Evolutionary conservation across 2,113 vertebrate genomes (phyloP), one percentile per base, ranked within the genome.

Genomic region (Xiphophorus maculatus): DNA sequence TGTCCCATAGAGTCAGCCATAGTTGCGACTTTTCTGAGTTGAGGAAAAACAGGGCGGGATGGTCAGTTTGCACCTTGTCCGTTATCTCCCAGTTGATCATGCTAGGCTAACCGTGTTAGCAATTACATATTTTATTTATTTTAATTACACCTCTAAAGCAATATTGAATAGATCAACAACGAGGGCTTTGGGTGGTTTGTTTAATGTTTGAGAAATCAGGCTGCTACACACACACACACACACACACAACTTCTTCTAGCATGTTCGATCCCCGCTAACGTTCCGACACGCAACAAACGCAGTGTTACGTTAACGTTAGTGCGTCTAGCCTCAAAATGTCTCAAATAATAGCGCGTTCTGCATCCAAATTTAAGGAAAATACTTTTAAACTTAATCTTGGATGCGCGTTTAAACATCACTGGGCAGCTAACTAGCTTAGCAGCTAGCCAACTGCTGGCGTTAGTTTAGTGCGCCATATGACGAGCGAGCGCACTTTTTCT

Each of bases 401-500:
- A 27, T 30, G 0, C 5, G 5, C 14, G 25, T 58, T 58, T 0
- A n/a, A 72, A 8, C 3, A 40, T 40, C 10, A 9, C 3, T 4
- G 9, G 7, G n/a, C 0, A 17, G 27, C 33, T n/a, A 17, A 48
- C 48, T 63, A 40, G 68, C 61, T 63, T 14, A 44, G 15, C 25
- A 69, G 76, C 79, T 69, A 69, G 29, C 25, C 17, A 1, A 77
- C 69, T 76, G 71, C 19, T 28, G 68, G 4, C 51, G 66, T 72
- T 65, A 44, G 51, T 61, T 17, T 42, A 90, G 79, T 91, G 89
- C 90, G 89, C 85, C 86, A 92, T 62, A 87, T 71, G 66, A 67
- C 69, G 71, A 33, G 80, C 60, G 80, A 85, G 74, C 84, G 90
- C 88, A 91, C 90, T 89, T 91, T 90, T 87, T 72, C 78, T 82